Evolutionary conservation across 2,797 vertebrate species (phyloP), one percentile per base, ranked within the genome.

Genomic region (Pangasius djambal): DNA sequence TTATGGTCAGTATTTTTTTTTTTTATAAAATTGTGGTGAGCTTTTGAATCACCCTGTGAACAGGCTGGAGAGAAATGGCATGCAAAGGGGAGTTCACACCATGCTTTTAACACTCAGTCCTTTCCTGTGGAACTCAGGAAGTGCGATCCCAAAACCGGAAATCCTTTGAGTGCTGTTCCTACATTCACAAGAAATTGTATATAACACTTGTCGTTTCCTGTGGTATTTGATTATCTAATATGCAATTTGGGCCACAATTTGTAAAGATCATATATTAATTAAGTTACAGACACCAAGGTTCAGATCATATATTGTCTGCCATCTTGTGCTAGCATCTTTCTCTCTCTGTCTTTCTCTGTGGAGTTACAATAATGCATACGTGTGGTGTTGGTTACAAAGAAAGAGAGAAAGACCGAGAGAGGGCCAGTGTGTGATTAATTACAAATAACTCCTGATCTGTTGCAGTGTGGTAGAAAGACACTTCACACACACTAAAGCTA

Each of bases 51-150:
- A 57, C 70, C 37, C 9, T 59, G 34, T 75, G 55, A 86, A 59
- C 22, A n/a, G 25, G 3, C 70, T 75, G 25, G 13, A 31, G 40
- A 67, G 61, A 15, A 83, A 83, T 48, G 25, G 61, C 61, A 83
- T 65, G 61, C 82, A 67, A 31, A 48, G 70, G 70, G 15, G 70
- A 20, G 20, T 25, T 40, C 10, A 74, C 70, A n/a, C 37, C 18
- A 59, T 16, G 70, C 34, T 75, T 86, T 74, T 75, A 86, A 75
- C 63, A 52, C 18, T 81, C 1, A 10, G 59, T 61, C 70, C 34
- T 86, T 86, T 86, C 85, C 85, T 86, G 85, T 86, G 55, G 85
- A 86, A 61, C 85, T 86, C 55, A 86, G 85, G 85, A 86, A 86
- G 70, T 86, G 34, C 20, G 55, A 77, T 75, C 55, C 55, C 25